Percentiles rank a stretch among this genome's conserved stretches.
Evolutionary conservation across 2,113 vertebrate genomes (phyloP).

Genomic region (Orycteropus afer): DNA sequence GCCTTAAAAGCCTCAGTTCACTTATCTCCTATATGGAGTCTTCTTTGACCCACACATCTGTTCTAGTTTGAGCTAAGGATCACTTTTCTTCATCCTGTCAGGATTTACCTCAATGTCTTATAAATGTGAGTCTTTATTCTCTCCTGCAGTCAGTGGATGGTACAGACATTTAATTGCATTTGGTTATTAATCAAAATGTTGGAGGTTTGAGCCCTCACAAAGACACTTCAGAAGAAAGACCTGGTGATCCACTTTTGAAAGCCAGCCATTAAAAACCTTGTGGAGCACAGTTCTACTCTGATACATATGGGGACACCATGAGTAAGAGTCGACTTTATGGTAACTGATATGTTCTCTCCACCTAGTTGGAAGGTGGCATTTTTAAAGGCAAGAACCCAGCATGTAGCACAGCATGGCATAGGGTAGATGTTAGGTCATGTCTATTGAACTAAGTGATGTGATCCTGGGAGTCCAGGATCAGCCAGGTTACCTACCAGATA

Average conservation of each 20-base stretch:
- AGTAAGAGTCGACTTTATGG: not conserved
- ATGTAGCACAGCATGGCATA: fast-evolving
- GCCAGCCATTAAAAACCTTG: not conserved
- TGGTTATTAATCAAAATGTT: not conserved
- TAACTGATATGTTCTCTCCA: not conserved
- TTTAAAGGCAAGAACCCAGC: not conserved
- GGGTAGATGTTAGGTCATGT: fast-evolving
- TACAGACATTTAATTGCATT: not conserved
- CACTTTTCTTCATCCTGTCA: not conserved
- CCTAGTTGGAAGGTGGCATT: not conserved
- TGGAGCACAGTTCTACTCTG: not conserved
- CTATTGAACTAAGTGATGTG: not conserved
- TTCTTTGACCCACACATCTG: not conserved
- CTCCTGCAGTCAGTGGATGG: not conserved
- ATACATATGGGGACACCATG: not conserved
- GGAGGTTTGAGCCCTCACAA: not conserved
- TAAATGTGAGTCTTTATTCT: not conserved
- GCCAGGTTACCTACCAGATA: not conserved
- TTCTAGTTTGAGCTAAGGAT: fast-evolving
- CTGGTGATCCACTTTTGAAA: not conserved
- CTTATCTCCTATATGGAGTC: not conserved
- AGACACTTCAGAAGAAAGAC: not conserved
- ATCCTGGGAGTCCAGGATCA: not conserved
- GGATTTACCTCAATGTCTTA: not conserved
- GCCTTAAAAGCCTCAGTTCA: not conserved